A percentile compares a stretch with the other conserved stretches of the same genome.
phyloP scores from a whole-genome alignment of 2,113 vertebrate genomes.

The Proteles cristata region DNA sequence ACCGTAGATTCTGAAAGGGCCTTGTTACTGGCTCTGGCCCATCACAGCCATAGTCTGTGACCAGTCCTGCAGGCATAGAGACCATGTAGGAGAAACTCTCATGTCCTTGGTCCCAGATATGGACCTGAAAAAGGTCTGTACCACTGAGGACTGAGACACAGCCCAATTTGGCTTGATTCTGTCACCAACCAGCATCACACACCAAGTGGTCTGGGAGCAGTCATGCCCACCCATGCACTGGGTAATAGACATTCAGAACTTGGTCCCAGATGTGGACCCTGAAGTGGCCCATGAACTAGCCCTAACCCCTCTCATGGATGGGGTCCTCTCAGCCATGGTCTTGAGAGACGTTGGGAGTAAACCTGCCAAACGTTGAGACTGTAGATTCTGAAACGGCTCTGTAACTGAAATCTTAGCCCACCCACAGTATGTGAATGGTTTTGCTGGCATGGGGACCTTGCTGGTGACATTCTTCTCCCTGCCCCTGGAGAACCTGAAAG shows the following conservation, averaged over 20 bases:
- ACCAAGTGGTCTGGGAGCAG: neutral
- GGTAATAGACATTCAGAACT: neutral
- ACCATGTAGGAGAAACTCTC: neutral
- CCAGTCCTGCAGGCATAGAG: neutral
- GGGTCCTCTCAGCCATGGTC: neutral
- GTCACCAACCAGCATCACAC: neutral
- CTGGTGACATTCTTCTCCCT: neutral
- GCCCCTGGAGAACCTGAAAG: neutral
- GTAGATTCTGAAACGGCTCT: neutral
- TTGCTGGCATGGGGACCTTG: neutral
- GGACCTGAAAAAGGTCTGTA: neutral
- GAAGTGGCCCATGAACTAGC: neutral
- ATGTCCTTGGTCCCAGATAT: neutral
- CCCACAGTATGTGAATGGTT: neutral
- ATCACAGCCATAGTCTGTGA: neutral
- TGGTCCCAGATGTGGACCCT: neutral
- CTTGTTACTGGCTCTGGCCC: neutral
- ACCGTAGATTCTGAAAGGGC: neutral
- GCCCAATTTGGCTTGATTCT: neutral
- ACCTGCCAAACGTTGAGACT: neutral
- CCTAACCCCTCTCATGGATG: neutral
- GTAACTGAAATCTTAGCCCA: neutral
- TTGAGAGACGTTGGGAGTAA: neutral
- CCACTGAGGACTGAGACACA: neutral
- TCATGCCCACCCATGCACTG: neutral